Percentiles rank a stretch among this genome's conserved stretches.
Evolutionary conservation across 2,113 vertebrate genomes (phyloP).

Genomic region (Phodopus roborovskii): DNA sequence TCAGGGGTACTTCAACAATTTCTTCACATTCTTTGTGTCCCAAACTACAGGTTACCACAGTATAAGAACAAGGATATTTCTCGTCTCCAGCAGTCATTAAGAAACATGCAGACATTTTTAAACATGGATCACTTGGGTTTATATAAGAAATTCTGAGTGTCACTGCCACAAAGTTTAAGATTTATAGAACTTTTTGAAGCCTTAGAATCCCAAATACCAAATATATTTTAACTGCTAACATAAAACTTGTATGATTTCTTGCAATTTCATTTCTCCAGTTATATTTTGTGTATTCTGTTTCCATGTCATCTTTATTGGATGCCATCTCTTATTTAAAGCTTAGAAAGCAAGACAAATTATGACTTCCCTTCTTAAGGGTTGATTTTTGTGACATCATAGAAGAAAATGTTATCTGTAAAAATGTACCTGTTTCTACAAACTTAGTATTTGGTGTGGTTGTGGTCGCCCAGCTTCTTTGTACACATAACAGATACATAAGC

Average conservation of each 20-base stretch:
- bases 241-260: not conserved
- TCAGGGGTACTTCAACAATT: not conserved
- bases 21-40: slow-evolving; percentile 38
- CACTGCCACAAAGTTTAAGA: slow-evolving; percentile 34
- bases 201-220: slow-evolving; percentile 40
- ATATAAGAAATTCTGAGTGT: slow-evolving; percentile 31
- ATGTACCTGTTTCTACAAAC: slow-evolving; percentile 12
- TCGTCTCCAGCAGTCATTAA: not conserved
- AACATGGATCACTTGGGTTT: slow-evolving; percentile 18
- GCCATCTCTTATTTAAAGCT: slow-evolving; percentile 42
- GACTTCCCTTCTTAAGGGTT: slow-evolving; percentile 49
- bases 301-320: not conserved
- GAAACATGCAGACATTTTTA: slow-evolving; percentile 40
- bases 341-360: slow-evolving; percentile 12
- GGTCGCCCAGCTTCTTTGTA: slow-evolving; percentile 1
- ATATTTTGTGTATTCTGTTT: slow-evolving; percentile 56
- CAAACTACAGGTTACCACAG: not conserved
- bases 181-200: slow-evolving; percentile 45
- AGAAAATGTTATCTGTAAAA: slow-evolving; percentile 47
- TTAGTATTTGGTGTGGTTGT: not conserved
- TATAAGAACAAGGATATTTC: not conserved
- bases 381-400: not conserved
- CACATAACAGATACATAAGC: slow-evolving; percentile 37
- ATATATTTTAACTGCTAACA: slow-evolving; percentile 22
- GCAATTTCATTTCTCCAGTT: slow-evolving; percentile 42